Percentiles rank a stretch among this genome's conserved stretches.
phyloP scores from a whole-genome alignment of 2,888 invertebrate species.

The Drosophila acutilabella region DNA sequence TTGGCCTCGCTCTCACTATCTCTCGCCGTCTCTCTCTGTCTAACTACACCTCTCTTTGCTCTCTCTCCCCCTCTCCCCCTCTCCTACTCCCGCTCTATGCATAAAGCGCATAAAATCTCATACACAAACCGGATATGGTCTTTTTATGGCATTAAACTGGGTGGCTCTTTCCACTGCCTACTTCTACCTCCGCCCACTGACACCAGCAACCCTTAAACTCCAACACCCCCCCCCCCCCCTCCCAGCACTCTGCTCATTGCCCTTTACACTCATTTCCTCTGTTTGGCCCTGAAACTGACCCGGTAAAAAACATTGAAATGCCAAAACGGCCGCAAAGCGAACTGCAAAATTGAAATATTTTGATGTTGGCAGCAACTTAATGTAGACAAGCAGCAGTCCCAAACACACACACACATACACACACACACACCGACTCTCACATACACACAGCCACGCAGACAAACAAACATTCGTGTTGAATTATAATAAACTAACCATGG shows the following conservation, averaged over 20 bases:
- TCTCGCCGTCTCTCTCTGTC: background rate
- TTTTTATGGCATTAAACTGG: constrained; percentile 64
- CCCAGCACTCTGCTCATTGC: background rate
- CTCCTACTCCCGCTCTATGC: constrained; percentile 13
- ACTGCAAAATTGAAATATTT: constrained; percentile 78
- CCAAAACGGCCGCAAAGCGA: constrained; percentile 71
- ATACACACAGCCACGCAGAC: constrained; percentile 18
- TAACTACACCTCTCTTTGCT: constrained; percentile 15
- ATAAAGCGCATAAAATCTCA: constrained; percentile 68
- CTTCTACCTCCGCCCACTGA: too few relatives aligned
- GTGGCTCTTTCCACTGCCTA: background rate
- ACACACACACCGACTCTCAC: constrained; percentile 7
- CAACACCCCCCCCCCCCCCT: background rate
- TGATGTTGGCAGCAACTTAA: constrained; percentile 70
- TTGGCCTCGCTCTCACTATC: constrained; percentile 1
- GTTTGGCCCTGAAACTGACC: constrained; percentile 35
- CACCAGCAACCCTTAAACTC: background rate
- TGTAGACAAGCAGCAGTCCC: constrained; percentile 50
- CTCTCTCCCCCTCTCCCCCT: background rate
- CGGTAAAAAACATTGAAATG: constrained; percentile 63
- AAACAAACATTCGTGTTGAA: constrained; percentile 66
- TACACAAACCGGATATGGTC: constrained; percentile 62
- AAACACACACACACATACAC: constrained; percentile 21
- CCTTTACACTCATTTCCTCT: background rate
- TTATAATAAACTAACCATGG: constrained; percentile 78